Evolutionary conservation across 92 coral and sea anemone species (phyloP).

Genomic region (Zoanthus sansibaricus): DNA sequence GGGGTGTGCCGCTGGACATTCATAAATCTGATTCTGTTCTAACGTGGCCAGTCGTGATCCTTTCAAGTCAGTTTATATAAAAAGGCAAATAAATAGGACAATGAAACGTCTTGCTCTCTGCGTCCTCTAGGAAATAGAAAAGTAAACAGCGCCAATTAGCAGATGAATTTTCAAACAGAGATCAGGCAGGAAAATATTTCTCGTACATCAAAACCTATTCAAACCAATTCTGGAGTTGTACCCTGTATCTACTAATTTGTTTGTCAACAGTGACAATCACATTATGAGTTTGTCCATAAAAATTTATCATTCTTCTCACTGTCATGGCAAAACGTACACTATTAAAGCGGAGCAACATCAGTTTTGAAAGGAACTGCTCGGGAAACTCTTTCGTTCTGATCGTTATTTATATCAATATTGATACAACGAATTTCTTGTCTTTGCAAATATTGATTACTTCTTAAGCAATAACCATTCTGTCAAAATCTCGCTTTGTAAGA

Average conservation of each 20-base stretch:
- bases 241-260: not conserved
- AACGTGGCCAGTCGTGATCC: too few species aligned
- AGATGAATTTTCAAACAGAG: too few species aligned
- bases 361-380: not conserved
- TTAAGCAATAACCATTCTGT: not conserved
- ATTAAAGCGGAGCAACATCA: not conserved
- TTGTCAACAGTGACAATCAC: conserved; percentile 4
- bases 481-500: not conserved
- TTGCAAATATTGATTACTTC: not conserved
- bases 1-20: too few species aligned
- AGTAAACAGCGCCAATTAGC: too few species aligned
- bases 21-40: too few species aligned
- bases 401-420: not conserved
- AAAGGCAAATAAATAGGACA: too few species aligned
- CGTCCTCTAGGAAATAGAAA: too few species aligned
- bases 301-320: not conserved
- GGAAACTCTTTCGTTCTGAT: not conserved
- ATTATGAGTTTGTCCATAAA: conserved; percentile 15
- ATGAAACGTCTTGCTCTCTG: too few species aligned
- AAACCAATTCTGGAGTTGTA: too few species aligned
- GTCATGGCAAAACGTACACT: conserved; percentile 25
- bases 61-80: too few species aligned
- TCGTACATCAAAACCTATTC: too few species aligned
- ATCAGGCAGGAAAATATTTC: too few species aligned
- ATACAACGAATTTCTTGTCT: not conserved